Conservation (phyloP, 2,888 invertebrate genomes). For the Sinopyrophorus schimmeli region DNA sequence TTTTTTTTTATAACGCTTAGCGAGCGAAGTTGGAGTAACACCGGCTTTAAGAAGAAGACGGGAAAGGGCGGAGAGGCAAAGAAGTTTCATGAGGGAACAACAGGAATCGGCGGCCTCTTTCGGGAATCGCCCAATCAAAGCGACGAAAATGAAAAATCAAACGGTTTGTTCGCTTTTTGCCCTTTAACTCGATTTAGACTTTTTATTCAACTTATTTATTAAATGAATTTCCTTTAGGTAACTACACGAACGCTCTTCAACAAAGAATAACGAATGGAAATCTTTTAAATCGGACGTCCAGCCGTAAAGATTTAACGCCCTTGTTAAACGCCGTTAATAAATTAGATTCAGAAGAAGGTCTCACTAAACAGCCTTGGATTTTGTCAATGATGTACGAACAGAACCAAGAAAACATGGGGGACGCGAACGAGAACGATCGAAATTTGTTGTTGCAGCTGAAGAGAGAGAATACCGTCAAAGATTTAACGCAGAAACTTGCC, state of each 20-base stretch:
- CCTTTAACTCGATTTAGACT: too few relatives aligned
- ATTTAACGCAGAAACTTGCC: constrained; percentile 82
- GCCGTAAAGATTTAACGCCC: constrained; percentile 60
- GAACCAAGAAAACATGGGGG: constrained; percentile 60
- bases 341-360: constrained; percentile 58
- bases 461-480: constrained; percentile 85
- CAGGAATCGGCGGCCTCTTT: constrained; percentile 66
- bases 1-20: constrained; percentile 45
- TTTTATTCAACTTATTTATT: too few relatives aligned
- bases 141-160: constrained; percentile 45
- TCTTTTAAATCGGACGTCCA: constrained; percentile 54
- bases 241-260: constrained; percentile 62
- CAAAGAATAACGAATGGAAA: constrained; percentile 65
- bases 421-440: constrained; percentile 56
- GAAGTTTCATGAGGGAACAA: constrained; percentile 82
- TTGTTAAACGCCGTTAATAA: constrained; percentile 62
- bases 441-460: constrained; percentile 70
- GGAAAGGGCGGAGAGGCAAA: constrained; percentile 82
- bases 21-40: constrained; percentile 72
- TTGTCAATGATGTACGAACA: constrained; percentile 54
- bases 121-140: constrained; percentile 52
- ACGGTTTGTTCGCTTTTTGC: constrained; percentile 39
- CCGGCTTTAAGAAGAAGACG: constrained; percentile 78
- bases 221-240: constrained; percentile 52
- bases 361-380: constrained; percentile 53